Evolutionary conservation across 2,888 invertebrate genomes (phyloP).

Genomic region (Nomada ferruginata): DNA sequence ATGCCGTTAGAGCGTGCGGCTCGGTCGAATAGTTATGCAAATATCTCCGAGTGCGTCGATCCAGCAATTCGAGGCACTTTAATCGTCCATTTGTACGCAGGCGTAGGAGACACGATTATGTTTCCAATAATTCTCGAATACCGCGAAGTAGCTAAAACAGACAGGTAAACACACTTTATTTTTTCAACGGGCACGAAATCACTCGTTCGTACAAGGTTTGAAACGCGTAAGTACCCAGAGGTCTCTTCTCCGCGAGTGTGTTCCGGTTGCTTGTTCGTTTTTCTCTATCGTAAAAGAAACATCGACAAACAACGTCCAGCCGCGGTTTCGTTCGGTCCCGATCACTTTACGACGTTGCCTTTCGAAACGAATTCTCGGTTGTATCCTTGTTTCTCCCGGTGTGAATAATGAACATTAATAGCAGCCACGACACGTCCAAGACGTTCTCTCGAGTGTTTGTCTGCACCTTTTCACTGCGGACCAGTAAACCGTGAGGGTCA

Average conservation of each 20-base stretch:
- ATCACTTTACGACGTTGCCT: not conserved
- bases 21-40: conserved; percentile 62
- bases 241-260: conserved; percentile 3
- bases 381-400: conserved; percentile 43
- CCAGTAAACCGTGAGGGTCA: conserved; percentile 70
- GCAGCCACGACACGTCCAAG: conserved; percentile 52
- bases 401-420: conserved; percentile 69
- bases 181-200: conserved; percentile 10
- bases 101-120: not conserved
- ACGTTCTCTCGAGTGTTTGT: conserved; percentile 62
- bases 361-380: conserved; percentile 33
- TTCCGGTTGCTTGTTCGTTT: not conserved
- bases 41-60: conserved; percentile 43
- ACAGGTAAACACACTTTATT: not conserved
- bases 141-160: not conserved
- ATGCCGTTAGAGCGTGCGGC: conserved; percentile 48
- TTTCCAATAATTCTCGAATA: not conserved
- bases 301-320: conserved; percentile 1
- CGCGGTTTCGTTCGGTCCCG: conserved; percentile 4
- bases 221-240: not conserved
- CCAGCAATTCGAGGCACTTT: conserved; percentile 34
- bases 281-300: not conserved
- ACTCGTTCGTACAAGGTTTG: conserved; percentile 3
- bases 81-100: conserved; percentile 26
- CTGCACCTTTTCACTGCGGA: conserved; percentile 53